Evolutionary conservation across 2,113 vertebrate species (phyloP).

Genomic region (Trogon melanurus): DNA sequence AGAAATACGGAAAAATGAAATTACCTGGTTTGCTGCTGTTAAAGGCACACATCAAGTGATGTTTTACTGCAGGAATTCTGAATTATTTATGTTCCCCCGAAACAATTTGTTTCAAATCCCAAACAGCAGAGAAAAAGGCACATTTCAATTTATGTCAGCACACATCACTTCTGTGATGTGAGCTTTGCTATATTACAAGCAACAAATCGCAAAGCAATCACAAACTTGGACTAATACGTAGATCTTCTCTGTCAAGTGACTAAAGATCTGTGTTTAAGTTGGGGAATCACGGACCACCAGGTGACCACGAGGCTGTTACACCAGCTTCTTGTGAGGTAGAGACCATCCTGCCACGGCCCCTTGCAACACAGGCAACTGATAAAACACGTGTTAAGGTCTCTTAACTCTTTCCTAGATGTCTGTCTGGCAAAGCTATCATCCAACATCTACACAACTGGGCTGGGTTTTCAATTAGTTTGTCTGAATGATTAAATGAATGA

Average conservation of each 20-base stretch:
- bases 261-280: neutral
- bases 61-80: neutral
- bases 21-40: neutral
- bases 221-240: neutral
- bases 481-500: neutral
- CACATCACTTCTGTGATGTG: neutral
- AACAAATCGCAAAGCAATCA: neutral
- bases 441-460: neutral
- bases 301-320: neutral
- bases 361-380: neutral
- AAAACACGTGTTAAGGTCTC: too few species aligned
- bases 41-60: neutral
- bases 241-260: neutral
- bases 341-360: neutral
- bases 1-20: neutral
- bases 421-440: neutral
- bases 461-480: neutral
- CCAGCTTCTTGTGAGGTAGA: neutral
- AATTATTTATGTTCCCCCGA: neutral
- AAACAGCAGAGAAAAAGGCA: neutral
- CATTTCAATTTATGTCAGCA: neutral
- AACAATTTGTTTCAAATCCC: neutral
- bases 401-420: neutral
- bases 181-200: neutral
- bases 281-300: neutral